These are phyloP conservation scores for Rotaria sp. DNA, from an alignment of 2,888 invertebrate species.

Conservation along the genomic window DNA sequence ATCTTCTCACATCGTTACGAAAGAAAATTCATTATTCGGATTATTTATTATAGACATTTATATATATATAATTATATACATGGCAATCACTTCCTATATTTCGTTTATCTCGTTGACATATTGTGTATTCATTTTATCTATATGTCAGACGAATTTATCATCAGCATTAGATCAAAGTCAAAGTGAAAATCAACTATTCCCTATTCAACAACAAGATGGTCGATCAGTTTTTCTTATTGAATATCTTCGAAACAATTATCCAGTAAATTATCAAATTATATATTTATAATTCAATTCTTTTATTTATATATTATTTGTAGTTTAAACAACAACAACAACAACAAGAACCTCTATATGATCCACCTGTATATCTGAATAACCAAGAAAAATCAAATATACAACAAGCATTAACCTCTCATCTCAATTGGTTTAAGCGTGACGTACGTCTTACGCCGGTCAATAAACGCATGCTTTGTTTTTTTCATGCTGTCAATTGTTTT, in stretches of 20 bases:
- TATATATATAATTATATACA: background rate
- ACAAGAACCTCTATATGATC: background rate
- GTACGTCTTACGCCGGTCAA: background rate
- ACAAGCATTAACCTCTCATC: background rate
- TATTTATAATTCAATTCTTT: background rate
- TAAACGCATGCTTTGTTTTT: constrained; percentile 8
- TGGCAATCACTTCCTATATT: background rate
- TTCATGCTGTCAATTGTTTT: constrained; percentile 22
- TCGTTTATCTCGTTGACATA: background rate
- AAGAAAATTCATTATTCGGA: background rate
- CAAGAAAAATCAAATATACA: background rate
- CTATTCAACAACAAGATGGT: background rate
- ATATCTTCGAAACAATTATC: background rate
- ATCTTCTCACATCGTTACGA: background rate
- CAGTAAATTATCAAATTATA: background rate
- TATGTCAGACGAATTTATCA: background rate
- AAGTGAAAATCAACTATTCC: background rate
- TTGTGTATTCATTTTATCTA: background rate
- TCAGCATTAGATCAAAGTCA: background rate
- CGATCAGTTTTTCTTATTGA: background rate
- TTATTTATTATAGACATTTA: background rate
- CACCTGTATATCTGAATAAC: background rate
- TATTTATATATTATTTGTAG: background rate
- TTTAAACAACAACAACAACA: background rate
- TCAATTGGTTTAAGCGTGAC: background rate